Evolutionary conservation across 2,797 vertebrate genomes (phyloP).

Genomic region (Bovichtus diacanthus): DNA sequence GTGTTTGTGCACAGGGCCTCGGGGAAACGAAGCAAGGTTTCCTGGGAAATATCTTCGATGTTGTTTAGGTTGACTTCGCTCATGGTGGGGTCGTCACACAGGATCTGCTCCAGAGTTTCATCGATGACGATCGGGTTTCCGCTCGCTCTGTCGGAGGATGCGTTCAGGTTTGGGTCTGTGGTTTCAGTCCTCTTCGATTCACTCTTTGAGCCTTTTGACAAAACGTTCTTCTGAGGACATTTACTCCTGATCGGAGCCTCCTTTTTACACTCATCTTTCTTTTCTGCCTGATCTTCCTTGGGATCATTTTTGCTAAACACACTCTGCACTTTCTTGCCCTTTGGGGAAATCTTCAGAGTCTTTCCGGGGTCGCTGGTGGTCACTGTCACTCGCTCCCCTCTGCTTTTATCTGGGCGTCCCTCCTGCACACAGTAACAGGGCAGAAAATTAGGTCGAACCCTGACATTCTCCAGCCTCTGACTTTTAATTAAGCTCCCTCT

Average conservation of each 20-base stretch:
- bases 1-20: constrained; percentile 90
- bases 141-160: constrained; percentile 77
- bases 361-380: constrained; percentile 80
- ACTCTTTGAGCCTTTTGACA: constrained; percentile 7
- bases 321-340: constrained; percentile 58
- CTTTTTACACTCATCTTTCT: constrained; percentile 60
- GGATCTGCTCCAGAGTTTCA: constrained; percentile 89
- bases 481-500: constrained; percentile 58
- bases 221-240: constrained; percentile 21
- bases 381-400: constrained; percentile 82
- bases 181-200: constrained; percentile 29
- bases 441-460: constrained; percentile 56
- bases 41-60: constrained; percentile 90
- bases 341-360: constrained; percentile 63
- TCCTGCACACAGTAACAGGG: constrained; percentile 81
- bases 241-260: constrained; percentile 20
- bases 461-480: constrained; percentile 59
- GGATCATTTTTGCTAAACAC: constrained; percentile 33
- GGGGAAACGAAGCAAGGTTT: constrained; percentile 87
- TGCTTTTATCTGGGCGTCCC: constrained; percentile 77
- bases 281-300: constrained; percentile 59
- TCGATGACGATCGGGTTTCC: constrained; percentile 89
- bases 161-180: constrained; percentile 47
- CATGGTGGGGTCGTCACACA: constrained; percentile 82
- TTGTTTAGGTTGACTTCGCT: constrained; percentile 93